Conservation (phyloP, 2,113 vertebrate species). For the Serinus canaria region DNA sequence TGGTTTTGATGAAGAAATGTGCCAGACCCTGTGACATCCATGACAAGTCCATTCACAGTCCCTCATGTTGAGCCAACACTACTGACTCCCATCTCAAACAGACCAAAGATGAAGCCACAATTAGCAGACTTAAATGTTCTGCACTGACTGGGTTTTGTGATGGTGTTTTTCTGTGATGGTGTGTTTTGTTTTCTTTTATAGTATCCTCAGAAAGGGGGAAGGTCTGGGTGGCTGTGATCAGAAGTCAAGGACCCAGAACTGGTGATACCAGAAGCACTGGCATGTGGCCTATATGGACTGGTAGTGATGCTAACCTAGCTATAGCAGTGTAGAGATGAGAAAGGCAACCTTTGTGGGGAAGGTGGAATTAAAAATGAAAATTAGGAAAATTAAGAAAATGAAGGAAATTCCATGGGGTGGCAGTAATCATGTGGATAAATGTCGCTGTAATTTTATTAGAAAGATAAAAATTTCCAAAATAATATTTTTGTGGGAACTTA, state of each 20-base stretch:
- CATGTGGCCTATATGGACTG: not conserved
- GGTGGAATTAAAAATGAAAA: not conserved
- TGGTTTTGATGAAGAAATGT: constrained; percentile 20
- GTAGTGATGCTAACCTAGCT: not conserved
- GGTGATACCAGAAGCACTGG: not conserved
- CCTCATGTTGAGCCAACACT: not conserved
- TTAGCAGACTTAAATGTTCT: not conserved
- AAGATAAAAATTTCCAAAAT: constrained; percentile 44
- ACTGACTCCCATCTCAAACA: not conserved
- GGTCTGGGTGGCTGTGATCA: not conserved
- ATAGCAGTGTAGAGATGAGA: not conserved
- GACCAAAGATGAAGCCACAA: not conserved
- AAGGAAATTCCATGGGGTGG: not conserved
- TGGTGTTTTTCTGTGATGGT: not conserved
- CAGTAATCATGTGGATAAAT: not conserved
- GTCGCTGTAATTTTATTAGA: not conserved
- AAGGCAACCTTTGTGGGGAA: not conserved
- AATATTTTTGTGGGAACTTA: constrained; percentile 7
- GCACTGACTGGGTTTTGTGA: not conserved
- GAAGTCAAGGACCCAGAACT: not conserved
- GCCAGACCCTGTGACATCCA: not conserved
- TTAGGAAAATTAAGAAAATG: not conserved
- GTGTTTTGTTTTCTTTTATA: not conserved
- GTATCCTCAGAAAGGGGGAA: not conserved
- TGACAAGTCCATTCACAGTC: not conserved